A percentile compares a stretch with the other conserved stretches of the same genome.
Conservation (phyloP, 37 sponge, comb jelly and placozoan genomes). For the Haliclona indistincta region DNA sequence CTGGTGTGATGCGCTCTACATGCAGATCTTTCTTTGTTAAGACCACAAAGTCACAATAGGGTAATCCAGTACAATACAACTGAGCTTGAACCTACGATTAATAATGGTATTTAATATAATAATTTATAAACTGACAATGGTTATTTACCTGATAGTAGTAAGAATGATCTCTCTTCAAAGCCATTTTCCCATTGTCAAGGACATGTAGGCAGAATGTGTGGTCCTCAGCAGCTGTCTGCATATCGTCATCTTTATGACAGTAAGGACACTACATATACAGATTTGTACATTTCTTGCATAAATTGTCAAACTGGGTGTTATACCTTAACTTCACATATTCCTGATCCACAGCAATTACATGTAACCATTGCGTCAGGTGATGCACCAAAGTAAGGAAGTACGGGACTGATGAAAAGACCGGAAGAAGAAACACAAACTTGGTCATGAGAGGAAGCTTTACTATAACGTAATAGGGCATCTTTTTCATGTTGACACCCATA, state of each 20-base stretch:
- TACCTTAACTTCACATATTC: slow-evolving; percentile 60
- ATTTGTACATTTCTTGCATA: not conserved
- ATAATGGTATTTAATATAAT: too few species aligned
- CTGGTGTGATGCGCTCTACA: slow-evolving; percentile 29
- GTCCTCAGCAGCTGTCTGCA: slow-evolving; percentile 13
- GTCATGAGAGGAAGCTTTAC: too few species aligned
- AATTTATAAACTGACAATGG: too few species aligned
- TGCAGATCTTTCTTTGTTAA: slow-evolving; percentile 27
- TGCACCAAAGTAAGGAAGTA: slow-evolving; percentile 61
- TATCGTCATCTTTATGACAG: slow-evolving; percentile 24
- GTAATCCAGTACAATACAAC: slow-evolving; percentile 5
- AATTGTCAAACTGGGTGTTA: not conserved
- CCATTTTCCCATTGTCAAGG: not conserved
- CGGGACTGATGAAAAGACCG: slow-evolving; percentile 38
- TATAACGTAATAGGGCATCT: too few species aligned
- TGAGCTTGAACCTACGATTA: slow-evolving; percentile 49
- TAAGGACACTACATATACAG: slow-evolving; percentile 36
- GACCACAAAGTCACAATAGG: slow-evolving; percentile 57
- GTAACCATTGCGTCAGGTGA: slow-evolving; percentile 60
- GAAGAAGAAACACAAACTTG: slow-evolving; percentile 11
- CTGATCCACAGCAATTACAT: slow-evolving; percentile 60
- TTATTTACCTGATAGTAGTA: slow-evolving; percentile 42
- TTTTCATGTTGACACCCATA: slow-evolving; percentile 70
- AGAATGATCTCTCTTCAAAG: slow-evolving; percentile 8
- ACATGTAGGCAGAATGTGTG: slow-evolving; percentile 24